Conservation (phyloP, 2,797 vertebrate species). For the Ispidina lecontei region DNA sequence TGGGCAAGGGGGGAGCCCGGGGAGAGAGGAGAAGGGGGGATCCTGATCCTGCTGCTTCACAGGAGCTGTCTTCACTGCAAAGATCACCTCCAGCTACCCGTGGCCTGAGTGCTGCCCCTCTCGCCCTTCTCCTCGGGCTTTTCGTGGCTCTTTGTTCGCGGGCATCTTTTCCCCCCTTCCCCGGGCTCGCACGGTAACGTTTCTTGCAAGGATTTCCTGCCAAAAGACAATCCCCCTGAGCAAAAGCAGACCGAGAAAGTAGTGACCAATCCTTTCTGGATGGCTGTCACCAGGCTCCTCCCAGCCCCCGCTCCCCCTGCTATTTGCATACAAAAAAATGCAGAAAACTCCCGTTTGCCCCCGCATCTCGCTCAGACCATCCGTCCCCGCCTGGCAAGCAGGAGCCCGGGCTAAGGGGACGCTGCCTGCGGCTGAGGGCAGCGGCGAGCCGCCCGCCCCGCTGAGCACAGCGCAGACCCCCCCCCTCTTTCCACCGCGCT, state of each 20-base stretch:
- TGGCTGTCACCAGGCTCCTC: conserved; percentile 76
- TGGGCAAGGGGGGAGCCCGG: rapidly evolving
- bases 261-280: conserved; percentile 77
- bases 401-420: conserved; percentile 17
- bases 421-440: conserved; percentile 45
- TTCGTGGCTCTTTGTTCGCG: conserved; percentile 21
- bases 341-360: conserved; percentile 68
- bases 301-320: conserved; percentile 71
- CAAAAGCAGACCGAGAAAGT: conserved; percentile 53
- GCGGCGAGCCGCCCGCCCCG: background rate
- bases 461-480: background rate
- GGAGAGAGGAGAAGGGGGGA: background rate
- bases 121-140: background rate
- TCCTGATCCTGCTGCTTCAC: background rate
- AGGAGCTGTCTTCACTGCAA: background rate
- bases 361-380: conserved; percentile 58
- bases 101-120: background rate
- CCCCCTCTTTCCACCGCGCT: background rate
- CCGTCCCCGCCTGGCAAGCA: conserved; percentile 55
- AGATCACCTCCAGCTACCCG: background rate
- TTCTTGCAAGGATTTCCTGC: conserved; percentile 53
- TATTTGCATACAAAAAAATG: conserved; percentile 80
- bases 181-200: conserved; percentile 10
- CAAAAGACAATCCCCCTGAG: conserved; percentile 62
- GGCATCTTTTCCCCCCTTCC: background rate